These are phyloP conservation scores for Helostoma temminkii DNA, from an alignment of 2,797 vertebrate genomes.

Conservation along the genomic window DNA sequence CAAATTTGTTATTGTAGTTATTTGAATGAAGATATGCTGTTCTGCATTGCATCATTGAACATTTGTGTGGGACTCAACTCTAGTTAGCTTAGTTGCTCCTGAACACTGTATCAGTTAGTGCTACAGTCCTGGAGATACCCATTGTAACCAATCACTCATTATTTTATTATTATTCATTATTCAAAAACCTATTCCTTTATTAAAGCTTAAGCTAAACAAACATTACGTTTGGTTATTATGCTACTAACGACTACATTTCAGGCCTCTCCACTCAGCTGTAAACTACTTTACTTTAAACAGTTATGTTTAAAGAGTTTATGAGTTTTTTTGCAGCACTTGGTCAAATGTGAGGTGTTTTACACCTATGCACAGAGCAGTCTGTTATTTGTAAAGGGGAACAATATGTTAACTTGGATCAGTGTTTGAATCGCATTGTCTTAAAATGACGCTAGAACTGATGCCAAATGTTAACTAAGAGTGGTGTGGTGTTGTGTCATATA, in stretches of 20 bases:
- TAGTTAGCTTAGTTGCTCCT: conserved; percentile 26
- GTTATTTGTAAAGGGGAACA: conserved; percentile 19
- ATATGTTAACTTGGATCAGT: conserved; percentile 40
- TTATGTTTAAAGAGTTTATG: too few relatives aligned
- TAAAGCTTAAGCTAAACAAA: too few relatives aligned
- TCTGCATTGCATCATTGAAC: not conserved
- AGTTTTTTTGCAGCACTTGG: conserved; percentile 49
- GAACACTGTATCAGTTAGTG: conserved; percentile 9
- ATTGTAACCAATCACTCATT: not conserved
- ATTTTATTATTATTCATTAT: not conserved
- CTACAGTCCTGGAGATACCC: not conserved
- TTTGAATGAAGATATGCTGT: conserved; percentile 12
- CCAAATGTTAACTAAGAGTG: conserved; percentile 29
- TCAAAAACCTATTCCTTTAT: too few relatives aligned
- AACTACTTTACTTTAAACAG: conserved; percentile 26
- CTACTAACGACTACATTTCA: too few relatives aligned
- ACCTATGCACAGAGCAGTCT: conserved; percentile 16
- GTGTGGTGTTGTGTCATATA: conserved; percentile 7
- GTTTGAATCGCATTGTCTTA: conserved; percentile 15
- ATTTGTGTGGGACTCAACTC: conserved; percentile 33
- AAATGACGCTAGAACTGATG: conserved; percentile 23
- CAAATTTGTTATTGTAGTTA: conserved; percentile 8
- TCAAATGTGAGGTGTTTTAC: conserved; percentile 43
- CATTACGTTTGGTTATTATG: too few relatives aligned
- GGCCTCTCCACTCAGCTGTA: conserved; percentile 15